Conservation (phyloP, 2,888 invertebrate species). For the Geophilus truncorum region DNA sequence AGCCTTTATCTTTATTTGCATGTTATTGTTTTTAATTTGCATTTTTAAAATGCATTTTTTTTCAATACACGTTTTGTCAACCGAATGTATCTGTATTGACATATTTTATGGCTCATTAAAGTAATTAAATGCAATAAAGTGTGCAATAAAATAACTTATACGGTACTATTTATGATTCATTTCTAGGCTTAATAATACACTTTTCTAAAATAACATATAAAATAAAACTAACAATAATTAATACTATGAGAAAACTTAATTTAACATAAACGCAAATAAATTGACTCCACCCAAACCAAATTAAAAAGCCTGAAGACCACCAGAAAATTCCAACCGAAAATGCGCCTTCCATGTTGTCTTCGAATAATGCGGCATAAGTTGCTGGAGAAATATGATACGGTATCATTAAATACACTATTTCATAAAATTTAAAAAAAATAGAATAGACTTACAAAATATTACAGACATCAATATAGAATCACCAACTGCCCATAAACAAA, state of each 20-base stretch:
- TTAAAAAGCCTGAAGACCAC: not conserved
- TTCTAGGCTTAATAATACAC: too few relatives aligned
- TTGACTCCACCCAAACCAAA: not conserved
- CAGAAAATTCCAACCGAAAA: not conserved
- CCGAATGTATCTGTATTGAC: too few relatives aligned
- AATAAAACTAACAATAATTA: not conserved
- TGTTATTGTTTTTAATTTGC: too few relatives aligned
- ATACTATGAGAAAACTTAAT: not conserved
- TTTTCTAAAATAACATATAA: not conserved
- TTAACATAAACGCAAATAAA: not conserved
- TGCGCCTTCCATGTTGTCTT: constrained; percentile 6
- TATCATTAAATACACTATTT: not conserved
- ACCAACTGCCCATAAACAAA: not conserved
- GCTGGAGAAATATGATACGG: not conserved
- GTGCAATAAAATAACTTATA: too few relatives aligned
- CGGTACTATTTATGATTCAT: too few relatives aligned
- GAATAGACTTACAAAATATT: not conserved
- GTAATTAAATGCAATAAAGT: too few relatives aligned
- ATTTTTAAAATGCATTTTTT: too few relatives aligned
- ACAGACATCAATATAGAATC: not conserved
- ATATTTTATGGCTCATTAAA: too few relatives aligned
- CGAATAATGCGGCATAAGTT: not conserved
- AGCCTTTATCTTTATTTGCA: too few relatives aligned
- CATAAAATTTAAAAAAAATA: not conserved
- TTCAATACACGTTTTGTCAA: too few relatives aligned